These are phyloP conservation scores for Todiramphus chloris DNA, from an alignment of 2,113 vertebrate species.

Conservation along the genomic window DNA sequence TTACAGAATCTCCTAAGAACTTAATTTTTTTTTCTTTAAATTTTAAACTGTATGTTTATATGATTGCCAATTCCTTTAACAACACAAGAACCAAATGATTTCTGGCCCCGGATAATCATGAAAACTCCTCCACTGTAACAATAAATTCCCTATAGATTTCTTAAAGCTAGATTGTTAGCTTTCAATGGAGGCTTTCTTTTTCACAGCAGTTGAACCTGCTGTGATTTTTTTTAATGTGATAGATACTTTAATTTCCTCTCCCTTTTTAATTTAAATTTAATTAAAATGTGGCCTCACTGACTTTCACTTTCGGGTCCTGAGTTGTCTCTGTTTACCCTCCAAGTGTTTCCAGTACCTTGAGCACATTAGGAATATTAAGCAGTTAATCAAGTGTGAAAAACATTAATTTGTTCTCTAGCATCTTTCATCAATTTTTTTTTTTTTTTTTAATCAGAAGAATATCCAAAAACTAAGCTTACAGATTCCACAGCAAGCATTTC, in stretches of 20 bases:
- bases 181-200: neutral
- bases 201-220: neutral
- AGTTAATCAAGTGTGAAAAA: conserved; percentile 67
- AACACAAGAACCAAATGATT: neutral
- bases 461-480: neutral
- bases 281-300: conserved; percentile 47
- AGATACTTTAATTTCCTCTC: conserved; percentile 54
- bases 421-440: conserved; percentile 34
- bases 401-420: conserved; percentile 43
- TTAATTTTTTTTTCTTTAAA: neutral
- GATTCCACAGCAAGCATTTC: conserved; percentile 1
- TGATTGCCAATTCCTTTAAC: neutral
- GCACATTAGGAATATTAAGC: conserved; percentile 63
- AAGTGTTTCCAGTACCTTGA: conserved; percentile 48
- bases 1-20: neutral
- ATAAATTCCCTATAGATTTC: neutral
- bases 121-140: neutral
- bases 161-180: neutral
- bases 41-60: neutral
- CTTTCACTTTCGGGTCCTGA: conserved; percentile 41
- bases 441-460: conserved; percentile 31
- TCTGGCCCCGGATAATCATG: neutral
- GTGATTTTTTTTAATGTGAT: conserved; percentile 7
- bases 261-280: conserved; percentile 67
- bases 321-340: conserved; percentile 47